phyloP scores from a whole-genome alignment of 2,888 invertebrate genomes.

The Hirtodrosophila trivittata region DNA sequence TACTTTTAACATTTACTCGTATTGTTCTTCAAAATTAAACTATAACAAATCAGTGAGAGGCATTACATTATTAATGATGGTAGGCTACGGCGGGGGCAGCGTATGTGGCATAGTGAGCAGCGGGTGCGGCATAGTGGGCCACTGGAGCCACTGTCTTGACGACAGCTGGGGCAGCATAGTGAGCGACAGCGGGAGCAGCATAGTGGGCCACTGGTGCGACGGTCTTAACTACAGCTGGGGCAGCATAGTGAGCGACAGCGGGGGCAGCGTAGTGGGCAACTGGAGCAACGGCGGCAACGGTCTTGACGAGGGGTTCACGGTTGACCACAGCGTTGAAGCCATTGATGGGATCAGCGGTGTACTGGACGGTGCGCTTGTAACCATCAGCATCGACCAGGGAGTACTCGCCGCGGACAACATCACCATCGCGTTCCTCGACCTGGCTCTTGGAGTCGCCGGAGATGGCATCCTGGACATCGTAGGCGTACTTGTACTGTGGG shows the following conservation, averaged over 20 bases:
- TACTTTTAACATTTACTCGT: slow-evolving; percentile 30
- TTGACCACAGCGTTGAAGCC: slow-evolving; percentile 82
- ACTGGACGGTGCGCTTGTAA: slow-evolving; percentile 80
- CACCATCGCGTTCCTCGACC: slow-evolving; percentile 82
- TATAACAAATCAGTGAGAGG: slow-evolving; percentile 31
- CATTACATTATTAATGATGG: slow-evolving; percentile 35
- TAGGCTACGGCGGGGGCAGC: slow-evolving; percentile 51
- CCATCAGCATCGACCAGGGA: slow-evolving; percentile 83
- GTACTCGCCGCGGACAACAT: slow-evolving; percentile 83
- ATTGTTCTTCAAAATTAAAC: slow-evolving; percentile 34
- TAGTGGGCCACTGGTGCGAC: slow-evolving; percentile 25
- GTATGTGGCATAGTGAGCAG: slow-evolving; percentile 34
- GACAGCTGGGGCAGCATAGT: slow-evolving; percentile 35
- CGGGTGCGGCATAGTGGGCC: slow-evolving; percentile 31
- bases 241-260: slow-evolving; percentile 52
- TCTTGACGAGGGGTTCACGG: slow-evolving; percentile 69
- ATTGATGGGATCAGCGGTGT: slow-evolving; percentile 81
- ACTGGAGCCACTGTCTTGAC: slow-evolving; percentile 20
- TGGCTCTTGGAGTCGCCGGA: slow-evolving; percentile 83
- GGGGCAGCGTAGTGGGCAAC: slow-evolving; percentile 33
- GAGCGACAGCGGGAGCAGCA: slow-evolving; percentile 41
- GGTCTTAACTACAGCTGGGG: slow-evolving; percentile 41
- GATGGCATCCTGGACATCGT: slow-evolving; percentile 81
- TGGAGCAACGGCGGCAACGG: slow-evolving; percentile 43
- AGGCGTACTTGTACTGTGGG: slow-evolving; percentile 81